Percentiles rank a stretch among this genome's conserved stretches.
Evolutionary conservation across 2,888 invertebrate genomes (phyloP).

Genomic region (Drosophila recens): DNA sequence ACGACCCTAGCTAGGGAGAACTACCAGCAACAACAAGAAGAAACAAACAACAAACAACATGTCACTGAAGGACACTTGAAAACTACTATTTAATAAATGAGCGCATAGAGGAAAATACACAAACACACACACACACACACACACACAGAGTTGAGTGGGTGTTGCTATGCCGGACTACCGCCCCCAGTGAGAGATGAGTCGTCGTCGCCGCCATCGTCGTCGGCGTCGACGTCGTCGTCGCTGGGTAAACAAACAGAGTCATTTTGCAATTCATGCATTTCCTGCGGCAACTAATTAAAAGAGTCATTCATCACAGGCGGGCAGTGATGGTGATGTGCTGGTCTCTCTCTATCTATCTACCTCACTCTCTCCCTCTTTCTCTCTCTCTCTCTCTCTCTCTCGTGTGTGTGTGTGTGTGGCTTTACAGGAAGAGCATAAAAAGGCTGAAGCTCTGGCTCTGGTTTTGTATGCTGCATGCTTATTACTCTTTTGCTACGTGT

Average conservation of each 20-base stretch:
- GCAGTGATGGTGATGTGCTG: conserved; percentile 77
- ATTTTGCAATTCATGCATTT: conserved; percentile 85
- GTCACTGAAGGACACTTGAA: conserved; percentile 82
- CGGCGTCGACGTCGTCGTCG: conserved; percentile 50
- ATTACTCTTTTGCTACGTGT: conserved; percentile 78
- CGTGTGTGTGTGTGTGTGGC: conserved; percentile 33
- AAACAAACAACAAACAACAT: conserved; percentile 77
- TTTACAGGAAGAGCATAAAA: conserved; percentile 51
- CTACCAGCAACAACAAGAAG: conserved; percentile 42
- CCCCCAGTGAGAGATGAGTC: conserved; percentile 59
- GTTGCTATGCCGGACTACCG: conserved; percentile 41
- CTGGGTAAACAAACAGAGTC: conserved; percentile 81
- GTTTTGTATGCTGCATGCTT: conserved; percentile 76
- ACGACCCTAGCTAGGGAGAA: conserved; percentile 49
- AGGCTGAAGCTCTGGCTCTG: conserved; percentile 34
- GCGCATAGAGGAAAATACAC: conserved; percentile 65
- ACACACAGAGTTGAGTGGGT: conserved; percentile 24
- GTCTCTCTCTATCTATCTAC: conserved; percentile 26
- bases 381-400: conserved; percentile 3
- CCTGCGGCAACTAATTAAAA: conserved; percentile 86
- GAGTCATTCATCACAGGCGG: conserved; percentile 85
- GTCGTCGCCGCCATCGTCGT: conserved; percentile 26
- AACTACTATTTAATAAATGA: conserved; percentile 83
- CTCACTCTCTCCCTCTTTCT: conserved; percentile 5
- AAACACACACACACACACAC: conserved; percentile 39